phyloP scores from a whole-genome alignment of 2,797 vertebrate genomes.

The Calcarius lapponicus region DNA sequence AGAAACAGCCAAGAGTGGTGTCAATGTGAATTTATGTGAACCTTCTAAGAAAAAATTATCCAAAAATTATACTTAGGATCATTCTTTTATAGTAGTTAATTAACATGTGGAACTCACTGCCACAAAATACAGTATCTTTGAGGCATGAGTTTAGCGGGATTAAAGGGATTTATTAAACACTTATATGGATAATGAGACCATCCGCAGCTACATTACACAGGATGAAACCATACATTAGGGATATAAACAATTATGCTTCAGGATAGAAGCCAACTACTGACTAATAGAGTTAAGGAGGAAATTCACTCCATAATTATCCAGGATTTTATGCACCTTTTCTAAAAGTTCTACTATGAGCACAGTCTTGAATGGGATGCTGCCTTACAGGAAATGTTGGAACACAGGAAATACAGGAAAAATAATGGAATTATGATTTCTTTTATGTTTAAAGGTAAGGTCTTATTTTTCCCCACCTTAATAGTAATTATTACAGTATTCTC shows the following conservation, averaged over 20 bases:
- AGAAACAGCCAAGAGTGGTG: not conserved
- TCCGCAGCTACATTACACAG: conserved; percentile 67
- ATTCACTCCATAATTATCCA: conserved; percentile 61
- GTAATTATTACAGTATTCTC: not conserved
- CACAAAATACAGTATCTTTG: conserved; percentile 71
- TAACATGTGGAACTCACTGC: conserved; percentile 66
- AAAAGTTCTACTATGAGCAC: not conserved
- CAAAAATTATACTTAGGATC: conserved; percentile 20
- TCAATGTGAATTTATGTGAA: conserved; percentile 1
- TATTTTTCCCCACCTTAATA: not conserved
- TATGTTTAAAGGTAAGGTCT: not conserved
- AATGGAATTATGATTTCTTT: not conserved
- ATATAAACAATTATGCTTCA: conserved; percentile 73
- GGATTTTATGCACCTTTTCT: conserved; percentile 52
- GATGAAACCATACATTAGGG: conserved; percentile 73
- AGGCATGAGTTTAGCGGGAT: conserved; percentile 66
- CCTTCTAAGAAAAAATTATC: conserved; percentile 10
- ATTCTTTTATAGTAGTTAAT: conserved; percentile 59
- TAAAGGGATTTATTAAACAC: conserved; percentile 74
- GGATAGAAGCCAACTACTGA: conserved; percentile 70
- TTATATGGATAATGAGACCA: conserved; percentile 73
- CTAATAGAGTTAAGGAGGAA: conserved; percentile 67
- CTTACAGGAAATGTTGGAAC: not conserved
- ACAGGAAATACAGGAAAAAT: conserved; percentile 2
- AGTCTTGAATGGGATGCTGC: not conserved